A percentile compares a stretch with the other conserved stretches of the same genome.
phyloP scores from a whole-genome alignment of 1,140 invertebrate species.

The Nylanderia fulva region DNA sequence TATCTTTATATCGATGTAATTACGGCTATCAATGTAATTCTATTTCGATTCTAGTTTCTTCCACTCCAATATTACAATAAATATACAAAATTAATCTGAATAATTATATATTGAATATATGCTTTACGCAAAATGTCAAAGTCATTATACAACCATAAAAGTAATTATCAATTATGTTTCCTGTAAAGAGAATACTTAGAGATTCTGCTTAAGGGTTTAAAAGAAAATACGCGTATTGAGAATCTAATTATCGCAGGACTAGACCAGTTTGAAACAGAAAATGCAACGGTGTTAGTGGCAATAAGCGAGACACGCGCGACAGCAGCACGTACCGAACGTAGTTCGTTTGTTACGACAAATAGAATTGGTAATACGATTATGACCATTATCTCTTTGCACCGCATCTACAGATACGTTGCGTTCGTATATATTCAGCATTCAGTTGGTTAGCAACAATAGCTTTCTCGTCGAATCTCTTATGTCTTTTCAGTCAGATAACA shows the following conservation, averaged over 20 bases:
- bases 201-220: conserved; percentile 7
- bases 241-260: conserved; percentile 57
- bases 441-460: conserved; percentile 33
- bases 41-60: background rate
- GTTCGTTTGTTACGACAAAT: conserved; percentile 78
- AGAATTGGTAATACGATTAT: conserved; percentile 77
- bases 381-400: conserved; percentile 75
- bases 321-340: conserved; percentile 66
- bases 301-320: conserved; percentile 64
- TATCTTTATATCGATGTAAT: background rate
- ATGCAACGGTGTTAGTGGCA: conserved; percentile 70
- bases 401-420: conserved; percentile 50
- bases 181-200: conserved; percentile 1
- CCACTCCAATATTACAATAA: background rate
- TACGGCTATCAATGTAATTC: background rate
- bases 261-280: conserved; percentile 41
- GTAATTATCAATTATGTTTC: background rate
- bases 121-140: background rate
- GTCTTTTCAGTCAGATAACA: background rate
- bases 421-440: conserved; percentile 19
- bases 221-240: background rate
- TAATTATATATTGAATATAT: background rate
- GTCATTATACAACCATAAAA: background rate
- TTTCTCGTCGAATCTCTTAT: conserved; percentile 18
- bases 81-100: background rate